Percentiles rank a stretch among this genome's conserved stretches.
Conservation (phyloP, 2,113 vertebrate species). For the Pygoscelis adeliae region DNA sequence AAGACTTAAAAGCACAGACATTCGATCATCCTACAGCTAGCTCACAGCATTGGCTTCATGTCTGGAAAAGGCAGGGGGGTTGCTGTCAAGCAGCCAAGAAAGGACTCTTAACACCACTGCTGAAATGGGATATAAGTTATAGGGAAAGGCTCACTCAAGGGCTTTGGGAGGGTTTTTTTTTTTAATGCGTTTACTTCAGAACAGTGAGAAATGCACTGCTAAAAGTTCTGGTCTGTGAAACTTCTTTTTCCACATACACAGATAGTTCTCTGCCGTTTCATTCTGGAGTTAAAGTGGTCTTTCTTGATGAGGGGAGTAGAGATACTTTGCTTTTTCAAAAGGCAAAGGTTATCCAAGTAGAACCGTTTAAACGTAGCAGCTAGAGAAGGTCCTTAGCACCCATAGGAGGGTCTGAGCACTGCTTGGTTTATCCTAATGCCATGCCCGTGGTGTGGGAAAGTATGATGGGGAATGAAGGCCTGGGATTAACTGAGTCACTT, state of each 20-base stretch:
- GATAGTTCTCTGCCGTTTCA: neutral
- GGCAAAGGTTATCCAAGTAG: neutral
- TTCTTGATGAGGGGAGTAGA: neutral
- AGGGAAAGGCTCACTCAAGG: neutral
- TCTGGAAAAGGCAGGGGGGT: slow-evolving; percentile 58
- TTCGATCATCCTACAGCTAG: slow-evolving; percentile 56
- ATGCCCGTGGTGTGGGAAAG: slow-evolving; percentile 15
- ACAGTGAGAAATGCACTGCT: neutral
- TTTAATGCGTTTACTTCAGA: neutral
- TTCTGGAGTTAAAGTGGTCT: neutral
- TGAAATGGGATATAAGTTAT: slow-evolving; percentile 55
- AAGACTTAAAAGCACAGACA: slow-evolving; percentile 50
- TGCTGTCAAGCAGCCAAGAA: slow-evolving; percentile 54
- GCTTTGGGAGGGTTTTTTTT: neutral
- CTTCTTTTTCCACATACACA: neutral
- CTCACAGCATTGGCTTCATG: slow-evolving; percentile 33
- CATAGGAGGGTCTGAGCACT: neutral
- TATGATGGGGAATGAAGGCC: neutral
- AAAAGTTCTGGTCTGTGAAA: neutral
- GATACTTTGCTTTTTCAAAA: neutral
- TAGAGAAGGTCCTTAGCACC: neutral
- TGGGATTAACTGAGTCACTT: neutral
- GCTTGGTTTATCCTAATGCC: neutral
- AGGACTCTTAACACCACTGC: neutral
- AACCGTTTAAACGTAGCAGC: neutral